Evolutionary conservation across 2,113 vertebrate species (phyloP), one percentile per base, ranked within the genome.

Genomic region (Serilophus lunatus): DNA sequence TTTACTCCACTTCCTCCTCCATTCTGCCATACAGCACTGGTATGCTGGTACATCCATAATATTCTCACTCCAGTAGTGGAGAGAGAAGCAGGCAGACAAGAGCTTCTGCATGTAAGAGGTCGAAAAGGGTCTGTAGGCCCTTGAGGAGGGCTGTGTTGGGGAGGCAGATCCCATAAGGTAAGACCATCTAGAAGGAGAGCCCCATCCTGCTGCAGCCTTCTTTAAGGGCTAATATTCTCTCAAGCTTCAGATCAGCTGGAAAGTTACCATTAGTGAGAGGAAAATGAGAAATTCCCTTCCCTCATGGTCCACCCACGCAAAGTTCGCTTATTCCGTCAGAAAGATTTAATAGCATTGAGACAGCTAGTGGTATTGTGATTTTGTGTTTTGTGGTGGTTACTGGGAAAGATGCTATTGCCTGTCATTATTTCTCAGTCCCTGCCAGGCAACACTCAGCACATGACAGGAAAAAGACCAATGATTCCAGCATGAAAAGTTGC

Each of bases 401-500:
- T 53, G 82, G 76, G 91, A 88, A 88, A 84, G 74, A 92, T 88
- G 24, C 74, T 96, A 70, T 44, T 94, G 71, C 42, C 72, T 92
- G 79, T 70, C 60, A 40, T 72, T 94, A 53, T 42, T 92, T 74
- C 76, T 93, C 0, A 0, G 42, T 92, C 83, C 44, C 83, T 93
- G 94, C 86, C 92, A 96, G 80, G 49, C 91, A 89, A 61, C 12
- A 7, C 57, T 91, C 69, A 60, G 74, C 92, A 92, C 77, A 71
- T 95, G 91, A 92, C 53, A 75, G 81, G 91, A 96, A 95, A 94
- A 88, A 93, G 61, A 68, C 18, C 65, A 89, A 57, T 4, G 1
- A 87, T 95, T 96, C 89, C 92, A 95, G 53, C 40, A 45, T 79
- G 93, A 94, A 93, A 95, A 69, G 79, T 84, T 65, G 94, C 91